Conservation (phyloP, 1,140 invertebrate genomes). For the Camponotus vicinus region DNA sequence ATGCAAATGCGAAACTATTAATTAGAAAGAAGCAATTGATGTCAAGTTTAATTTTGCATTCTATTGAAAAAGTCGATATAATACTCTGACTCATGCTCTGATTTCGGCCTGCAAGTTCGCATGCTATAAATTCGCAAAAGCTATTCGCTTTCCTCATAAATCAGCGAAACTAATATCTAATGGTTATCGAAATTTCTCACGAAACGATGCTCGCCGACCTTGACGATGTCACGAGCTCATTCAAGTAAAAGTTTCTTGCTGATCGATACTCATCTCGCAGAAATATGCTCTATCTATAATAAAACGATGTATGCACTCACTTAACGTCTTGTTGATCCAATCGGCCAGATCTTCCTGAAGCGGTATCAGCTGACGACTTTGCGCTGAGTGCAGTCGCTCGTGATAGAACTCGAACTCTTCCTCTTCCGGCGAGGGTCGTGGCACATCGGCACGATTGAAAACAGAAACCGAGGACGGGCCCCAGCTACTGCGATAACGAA, state of each 20-base stretch:
- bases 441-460: constrained; percentile 87
- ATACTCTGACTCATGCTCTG: constrained; percentile 14
- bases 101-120: not conserved
- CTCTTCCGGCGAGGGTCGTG: constrained; percentile 88
- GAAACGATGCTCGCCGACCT: constrained; percentile 6
- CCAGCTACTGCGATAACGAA: constrained; percentile 89
- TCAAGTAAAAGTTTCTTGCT: not conserved
- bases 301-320: constrained; percentile 86
- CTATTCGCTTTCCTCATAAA: constrained; percentile 35
- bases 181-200: constrained; percentile 28
- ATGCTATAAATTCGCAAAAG: not conserved
- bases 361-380: constrained; percentile 92
- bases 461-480: constrained; percentile 87
- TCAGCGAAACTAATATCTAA: constrained; percentile 33
- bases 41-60: not conserved
- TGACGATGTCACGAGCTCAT: not conserved
- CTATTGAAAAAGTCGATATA: not conserved
- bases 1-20: constrained; percentile 14
- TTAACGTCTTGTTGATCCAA: constrained; percentile 94
- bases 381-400: constrained; percentile 91
- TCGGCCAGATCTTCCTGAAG: constrained; percentile 94
- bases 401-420: constrained; percentile 92
- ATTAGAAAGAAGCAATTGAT: constrained; percentile 11
- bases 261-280: not conserved
- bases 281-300: not conserved